phyloP scores from a whole-genome alignment of 2,797 vertebrate species.

The Pipistrellus pipistrellus region DNA sequence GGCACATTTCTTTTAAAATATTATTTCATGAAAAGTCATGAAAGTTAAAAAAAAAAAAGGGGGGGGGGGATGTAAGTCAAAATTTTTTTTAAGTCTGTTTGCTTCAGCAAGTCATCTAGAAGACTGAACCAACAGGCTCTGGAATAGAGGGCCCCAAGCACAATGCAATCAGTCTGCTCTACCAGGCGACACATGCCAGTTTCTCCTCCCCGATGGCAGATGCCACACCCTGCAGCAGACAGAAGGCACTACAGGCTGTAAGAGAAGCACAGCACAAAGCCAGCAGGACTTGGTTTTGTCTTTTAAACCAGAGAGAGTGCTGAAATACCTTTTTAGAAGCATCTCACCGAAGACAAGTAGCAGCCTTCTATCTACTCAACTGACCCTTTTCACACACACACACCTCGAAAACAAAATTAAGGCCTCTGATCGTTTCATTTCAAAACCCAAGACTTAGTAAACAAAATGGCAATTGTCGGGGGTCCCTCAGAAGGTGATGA shows the following conservation, averaged over 20 bases:
- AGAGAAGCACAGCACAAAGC: slow-evolving; percentile 87
- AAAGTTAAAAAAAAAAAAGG: slow-evolving; percentile 1
- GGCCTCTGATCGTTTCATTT: slow-evolving; percentile 70
- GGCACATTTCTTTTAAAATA: slow-evolving; percentile 78
- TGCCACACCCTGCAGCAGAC: slow-evolving; percentile 90
- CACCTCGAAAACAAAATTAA: slow-evolving; percentile 68
- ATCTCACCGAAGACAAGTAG: slow-evolving; percentile 78
- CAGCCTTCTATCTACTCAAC: slow-evolving; percentile 74
- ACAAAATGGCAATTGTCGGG: slow-evolving; percentile 78
- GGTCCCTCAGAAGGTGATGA: slow-evolving; percentile 76
- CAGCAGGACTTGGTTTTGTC: slow-evolving; percentile 82
- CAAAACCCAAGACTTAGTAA: slow-evolving; percentile 80
- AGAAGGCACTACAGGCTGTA: slow-evolving; percentile 88
- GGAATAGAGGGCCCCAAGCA: slow-evolving; percentile 85
- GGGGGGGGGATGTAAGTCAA: background rate
- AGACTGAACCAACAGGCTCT: slow-evolving; percentile 82
- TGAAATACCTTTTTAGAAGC: slow-evolving; percentile 78
- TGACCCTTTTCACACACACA: slow-evolving; percentile 72
- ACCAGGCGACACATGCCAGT: slow-evolving; percentile 88
- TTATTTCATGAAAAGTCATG: slow-evolving; percentile 72
- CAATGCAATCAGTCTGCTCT: slow-evolving; percentile 87
- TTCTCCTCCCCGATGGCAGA: slow-evolving; percentile 88
- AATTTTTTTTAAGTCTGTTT: slow-evolving; percentile 78
- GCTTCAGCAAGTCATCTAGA: slow-evolving; percentile 80
- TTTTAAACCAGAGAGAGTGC: slow-evolving; percentile 76